These are phyloP conservation scores for Ormyrus labotus DNA, from an alignment of 2,888 invertebrate species.

Conservation along the genomic window DNA sequence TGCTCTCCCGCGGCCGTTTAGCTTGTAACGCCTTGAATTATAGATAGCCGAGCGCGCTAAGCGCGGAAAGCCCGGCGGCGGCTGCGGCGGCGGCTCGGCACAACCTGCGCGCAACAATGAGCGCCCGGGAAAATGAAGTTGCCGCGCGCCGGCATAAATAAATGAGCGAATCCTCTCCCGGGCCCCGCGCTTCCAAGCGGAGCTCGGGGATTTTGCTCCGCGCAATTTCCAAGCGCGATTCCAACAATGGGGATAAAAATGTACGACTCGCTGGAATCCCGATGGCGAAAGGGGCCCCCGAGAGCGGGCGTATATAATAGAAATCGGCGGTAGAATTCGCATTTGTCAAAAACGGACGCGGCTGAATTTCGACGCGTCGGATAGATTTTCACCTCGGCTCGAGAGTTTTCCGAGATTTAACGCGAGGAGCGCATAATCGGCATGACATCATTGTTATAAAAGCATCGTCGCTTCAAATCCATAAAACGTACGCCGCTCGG, in stretches of 20 bases:
- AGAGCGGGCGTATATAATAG: too few relatives aligned
- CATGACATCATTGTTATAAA: too few relatives aligned
- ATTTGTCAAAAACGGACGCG: too few relatives aligned
- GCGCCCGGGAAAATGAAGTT: constrained; percentile 42
- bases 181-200: too few relatives aligned
- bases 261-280: too few relatives aligned
- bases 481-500: not conserved
- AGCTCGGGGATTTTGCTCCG: too few relatives aligned
- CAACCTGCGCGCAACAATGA: constrained; percentile 59
- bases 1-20: constrained; percentile 66
- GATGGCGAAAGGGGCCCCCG: too few relatives aligned
- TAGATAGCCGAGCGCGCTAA: constrained; percentile 61
- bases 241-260: too few relatives aligned
- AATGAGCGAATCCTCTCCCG: not conserved
- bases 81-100: not conserved
- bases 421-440: not conserved
- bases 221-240: too few relatives aligned
- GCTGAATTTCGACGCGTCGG: too few relatives aligned
- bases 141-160: not conserved
- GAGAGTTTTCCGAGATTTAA: not conserved
- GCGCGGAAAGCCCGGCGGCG: not conserved
- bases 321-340: too few relatives aligned
- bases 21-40: constrained; percentile 72
- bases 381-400: too few relatives aligned
- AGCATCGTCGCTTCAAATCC: not conserved